Base-by-base conservation (phyloP, 2,888 invertebrate genomes). In the Mimachlamys varia region DNA sequence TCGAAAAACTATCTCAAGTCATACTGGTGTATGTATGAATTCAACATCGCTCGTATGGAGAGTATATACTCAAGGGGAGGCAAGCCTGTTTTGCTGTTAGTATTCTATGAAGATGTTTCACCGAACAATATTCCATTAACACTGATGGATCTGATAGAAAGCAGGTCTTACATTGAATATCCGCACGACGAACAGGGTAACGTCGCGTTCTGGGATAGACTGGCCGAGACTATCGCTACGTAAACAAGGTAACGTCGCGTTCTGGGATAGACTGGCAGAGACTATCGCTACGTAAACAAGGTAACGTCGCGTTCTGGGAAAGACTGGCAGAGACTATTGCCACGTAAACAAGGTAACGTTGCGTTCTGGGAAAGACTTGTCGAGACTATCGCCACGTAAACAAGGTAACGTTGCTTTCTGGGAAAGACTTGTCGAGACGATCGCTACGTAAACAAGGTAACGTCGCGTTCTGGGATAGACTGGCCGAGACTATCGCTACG, bases 1-100 rank as follows among this genome's bases (percentile, higher is more conserved):
- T 92, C 93, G 10, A 76, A 53, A n/a, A 88, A 55, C 27, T 94
- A 92, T 88, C 15, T 93, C 12, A 37, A 89, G 17, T 93, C 93
- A 44, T 62, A 91, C 33, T 93, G 90, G 90, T 94, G 94, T 90
- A 91, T 92, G 91, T 93, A 91, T 89, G 94, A 94, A 90, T 92
- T 94, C 27, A 90, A 92, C n/a, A 93, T 92, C 88, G 93, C 94
- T 13, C 87, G 89, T 33, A 90, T 92, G 92, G 92, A 92, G 88
- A 91, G 91, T 87, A 89, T 92, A 12, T 90, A 90, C 33, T 89
- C 89, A 4, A 90, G 92, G n/a, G 87, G 89, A 27, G 91, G 88
- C 0, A 49, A 76, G 50, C 53, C 89, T 87, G 88, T 92, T 44
- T 50, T 92, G n/a, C 88, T 92, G n/a, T 88, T 91, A 17, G 91